Base-by-base conservation (phyloP, 2,888 invertebrate genomes). In the Ormia ochracea region DNA sequence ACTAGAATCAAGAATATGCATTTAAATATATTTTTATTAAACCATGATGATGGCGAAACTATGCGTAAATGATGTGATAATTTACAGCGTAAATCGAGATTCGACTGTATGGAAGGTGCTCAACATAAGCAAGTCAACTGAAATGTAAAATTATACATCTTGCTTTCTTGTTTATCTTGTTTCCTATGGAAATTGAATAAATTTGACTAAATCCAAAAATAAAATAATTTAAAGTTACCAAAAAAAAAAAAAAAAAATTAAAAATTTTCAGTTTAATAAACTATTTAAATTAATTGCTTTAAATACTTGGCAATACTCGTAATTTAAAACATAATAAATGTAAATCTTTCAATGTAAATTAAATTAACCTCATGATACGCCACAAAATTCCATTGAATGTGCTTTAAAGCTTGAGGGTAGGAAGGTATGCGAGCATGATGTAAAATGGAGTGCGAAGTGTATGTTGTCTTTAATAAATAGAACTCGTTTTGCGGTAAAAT, bases 401-500 rank as follows among this genome's bases (percentile, higher is more conserved):
- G 23, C 28, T n/a, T 56, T 54, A 1, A 10, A 54, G 38, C 3
- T 26, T 28, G 1, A 3, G 3, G n/a, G 21, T 19, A 12, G 63
- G 33, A 2, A 36, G 26, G 38, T 7, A 38, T 4, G 26, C 2
- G 2, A 50, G 28, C 10, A 9, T 14, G 17, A 26, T 28, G 9
- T 48, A 1, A 12, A 31, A 43, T 21, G 23, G 21, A 33, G 21
- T 61, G 19, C 26, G 5, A n/a, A 23, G 9, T n/a, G 41, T 41
- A n/a, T 31, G 28, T 56, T 38, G 43, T 36, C 58, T 23, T 17
- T 41, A 41, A 50, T 43, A 31, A 70, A 52, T 4, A 43, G 28
- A 26, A 65, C 38, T 56, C 26, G 56, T 72, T 56, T 36, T 72
- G 72, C 48, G 72, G 75, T 72, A 50, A 54, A 50, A 58, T 72